Evolutionary conservation across 2,888 invertebrate genomes (phyloP).

Genomic region (Rutpela maculata): DNA sequence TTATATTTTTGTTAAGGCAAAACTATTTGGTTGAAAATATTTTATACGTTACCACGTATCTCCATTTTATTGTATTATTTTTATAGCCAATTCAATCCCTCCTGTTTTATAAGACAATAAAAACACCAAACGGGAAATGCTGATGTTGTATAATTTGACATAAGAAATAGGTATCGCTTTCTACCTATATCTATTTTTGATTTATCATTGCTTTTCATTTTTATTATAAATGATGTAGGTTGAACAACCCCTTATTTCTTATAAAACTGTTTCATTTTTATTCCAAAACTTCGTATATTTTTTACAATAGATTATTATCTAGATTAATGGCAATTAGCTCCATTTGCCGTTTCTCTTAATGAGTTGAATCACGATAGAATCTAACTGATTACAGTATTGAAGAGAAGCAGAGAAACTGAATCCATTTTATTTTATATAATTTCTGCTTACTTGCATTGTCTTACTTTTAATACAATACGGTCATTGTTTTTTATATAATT

Average conservation of each 20-base stretch:
- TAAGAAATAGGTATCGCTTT: conserved; percentile 33
- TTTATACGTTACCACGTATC: conserved; percentile 26
- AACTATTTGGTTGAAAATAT: conserved; percentile 15
- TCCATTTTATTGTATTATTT: conserved; percentile 27
- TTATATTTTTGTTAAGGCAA: conserved; percentile 11
- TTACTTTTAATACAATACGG: background rate
- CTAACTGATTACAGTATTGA: conserved; percentile 17
- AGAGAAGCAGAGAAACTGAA: background rate
- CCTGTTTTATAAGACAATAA: conserved; percentile 25
- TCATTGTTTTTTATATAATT: conserved; percentile 1
- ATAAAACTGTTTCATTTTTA: background rate
- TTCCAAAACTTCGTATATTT: conserved; percentile 1
- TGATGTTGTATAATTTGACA: conserved; percentile 28
- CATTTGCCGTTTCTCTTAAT: conserved; percentile 28
- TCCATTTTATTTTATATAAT: conserved; percentile 4
- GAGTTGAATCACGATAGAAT: conserved; percentile 36
- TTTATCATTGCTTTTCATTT: conserved; percentile 25
- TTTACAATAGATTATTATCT: conserved; percentile 26
- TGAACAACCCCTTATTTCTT: conserved; percentile 27
- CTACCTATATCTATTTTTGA: conserved; percentile 25
- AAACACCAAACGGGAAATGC: conserved; percentile 20
- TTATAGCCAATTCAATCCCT: conserved; percentile 25
- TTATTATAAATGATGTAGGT: conserved; percentile 26
- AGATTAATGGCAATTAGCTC: conserved; percentile 38
- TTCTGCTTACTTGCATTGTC: background rate